Conservation (phyloP, 2,888 invertebrate species). For the Watsonalla binaria region DNA sequence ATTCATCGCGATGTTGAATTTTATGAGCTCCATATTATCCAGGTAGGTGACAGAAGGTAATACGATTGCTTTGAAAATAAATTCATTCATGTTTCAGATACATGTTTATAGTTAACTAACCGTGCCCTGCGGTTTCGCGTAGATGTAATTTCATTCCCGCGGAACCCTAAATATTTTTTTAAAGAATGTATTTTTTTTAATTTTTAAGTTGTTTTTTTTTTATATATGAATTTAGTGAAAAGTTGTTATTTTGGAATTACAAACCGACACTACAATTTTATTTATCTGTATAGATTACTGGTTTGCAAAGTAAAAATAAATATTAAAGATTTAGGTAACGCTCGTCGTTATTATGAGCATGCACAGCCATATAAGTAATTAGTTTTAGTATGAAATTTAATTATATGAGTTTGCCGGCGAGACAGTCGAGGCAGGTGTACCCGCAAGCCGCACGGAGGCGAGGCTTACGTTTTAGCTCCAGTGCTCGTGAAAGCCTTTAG, state of each 20-base stretch:
- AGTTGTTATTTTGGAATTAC: no score
- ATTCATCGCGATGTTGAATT: background rate
- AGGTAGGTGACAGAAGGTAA: background rate
- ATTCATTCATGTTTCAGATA: background rate
- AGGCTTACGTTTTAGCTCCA: conserved; percentile 36
- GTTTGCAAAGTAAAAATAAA: no score
- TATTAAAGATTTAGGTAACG: background rate
- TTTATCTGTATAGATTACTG: no score
- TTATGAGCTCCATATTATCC: background rate
- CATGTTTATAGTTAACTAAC: no score
- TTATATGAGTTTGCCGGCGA: background rate
- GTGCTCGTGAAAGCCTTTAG: conserved; percentile 41
- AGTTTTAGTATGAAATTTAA: background rate
- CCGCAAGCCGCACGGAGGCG: conserved; percentile 23
- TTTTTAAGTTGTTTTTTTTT: no score
- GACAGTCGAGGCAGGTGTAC: conserved; percentile 25
- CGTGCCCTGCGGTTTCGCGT: no score
- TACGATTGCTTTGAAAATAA: background rate
- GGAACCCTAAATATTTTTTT: no score
- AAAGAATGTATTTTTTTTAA: no score
- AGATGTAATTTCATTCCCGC: no score
- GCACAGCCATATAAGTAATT: background rate
- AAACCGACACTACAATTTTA: no score
- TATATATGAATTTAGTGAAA: no score
- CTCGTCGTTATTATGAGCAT: background rate